These are phyloP conservation scores for Butorides virescens DNA, from an alignment of 2,113 vertebrate genomes.

Conservation along the genomic window DNA sequence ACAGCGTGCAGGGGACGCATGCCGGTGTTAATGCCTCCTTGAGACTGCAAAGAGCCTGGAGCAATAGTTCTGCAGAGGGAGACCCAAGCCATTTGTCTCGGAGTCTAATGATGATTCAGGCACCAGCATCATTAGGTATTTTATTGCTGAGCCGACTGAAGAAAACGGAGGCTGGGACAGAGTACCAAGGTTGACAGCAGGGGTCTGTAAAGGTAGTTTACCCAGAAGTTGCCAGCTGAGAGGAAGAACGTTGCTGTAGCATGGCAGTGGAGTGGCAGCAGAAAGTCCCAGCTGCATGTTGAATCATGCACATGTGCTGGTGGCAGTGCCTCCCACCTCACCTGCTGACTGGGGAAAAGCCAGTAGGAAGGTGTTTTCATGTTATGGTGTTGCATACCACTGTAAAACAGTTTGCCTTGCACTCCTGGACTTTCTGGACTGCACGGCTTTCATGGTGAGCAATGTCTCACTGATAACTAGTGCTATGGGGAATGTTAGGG, in stretches of 20 bases:
- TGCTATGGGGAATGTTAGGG: neutral
- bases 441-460: fast-evolving
- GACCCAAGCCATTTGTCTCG: neutral
- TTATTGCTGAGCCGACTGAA: neutral
- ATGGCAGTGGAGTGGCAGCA: neutral
- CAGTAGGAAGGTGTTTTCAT: neutral
- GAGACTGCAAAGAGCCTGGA: constrained; percentile 9
- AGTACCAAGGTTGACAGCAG: neutral
- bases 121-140: neutral
- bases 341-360: neutral
- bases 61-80: neutral
- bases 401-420: neutral
- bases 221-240: neutral
- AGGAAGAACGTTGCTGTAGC: neutral
- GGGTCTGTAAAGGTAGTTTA: neutral
- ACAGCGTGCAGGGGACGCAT: neutral
- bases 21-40: neutral
- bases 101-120: neutral
- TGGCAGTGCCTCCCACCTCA: neutral
- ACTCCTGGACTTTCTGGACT: neutral
- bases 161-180: neutral
- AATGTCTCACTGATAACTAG: neutral
- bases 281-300: neutral
- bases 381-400: neutral
- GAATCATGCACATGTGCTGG: neutral